phyloP scores from a whole-genome alignment of 1,140 invertebrate genomes.

The Uloborus diversus region DNA sequence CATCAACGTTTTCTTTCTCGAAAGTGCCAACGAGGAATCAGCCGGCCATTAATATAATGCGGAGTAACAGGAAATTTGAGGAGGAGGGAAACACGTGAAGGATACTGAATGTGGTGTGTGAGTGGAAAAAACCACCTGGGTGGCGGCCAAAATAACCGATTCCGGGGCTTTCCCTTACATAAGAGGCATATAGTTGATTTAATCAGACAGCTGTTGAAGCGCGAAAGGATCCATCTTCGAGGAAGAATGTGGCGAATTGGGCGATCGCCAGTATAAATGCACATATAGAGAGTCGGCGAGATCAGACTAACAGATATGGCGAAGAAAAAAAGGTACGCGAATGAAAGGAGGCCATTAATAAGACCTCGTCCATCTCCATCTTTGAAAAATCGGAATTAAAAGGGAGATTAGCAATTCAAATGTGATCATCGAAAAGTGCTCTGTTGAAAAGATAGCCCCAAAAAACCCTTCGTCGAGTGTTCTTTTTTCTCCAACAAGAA shows the following conservation, averaged over 20 bases:
- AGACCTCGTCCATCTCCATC: constrained; percentile 33
- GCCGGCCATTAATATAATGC: too few species aligned
- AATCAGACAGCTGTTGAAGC: constrained; percentile 44
- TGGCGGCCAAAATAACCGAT: constrained; percentile 8
- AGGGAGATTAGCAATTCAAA: constrained; percentile 52
- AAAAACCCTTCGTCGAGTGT: not conserved
- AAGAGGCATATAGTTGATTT: constrained; percentile 11
- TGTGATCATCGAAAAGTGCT: constrained; percentile 46
- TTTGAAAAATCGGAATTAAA: constrained; percentile 51
- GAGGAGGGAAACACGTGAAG: too few species aligned
- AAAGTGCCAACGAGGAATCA: too few species aligned
- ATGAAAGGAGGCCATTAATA: constrained; percentile 33
- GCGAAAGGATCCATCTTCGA: constrained; percentile 15
- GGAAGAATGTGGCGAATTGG: constrained; percentile 27
- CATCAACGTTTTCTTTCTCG: too few species aligned
- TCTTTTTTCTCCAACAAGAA: not conserved
- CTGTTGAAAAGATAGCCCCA: constrained; percentile 41
- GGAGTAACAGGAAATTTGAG: too few species aligned
- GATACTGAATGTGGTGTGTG: too few species aligned
- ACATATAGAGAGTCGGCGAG: constrained; percentile 23
- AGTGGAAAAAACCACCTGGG: too few species aligned
- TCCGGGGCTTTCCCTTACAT: not conserved
- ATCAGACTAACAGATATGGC: not conserved
- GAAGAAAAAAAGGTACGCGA: not conserved
- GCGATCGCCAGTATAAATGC: constrained; percentile 34